These are phyloP conservation scores for Sebastes schlegelii DNA, from an alignment of 2,113 vertebrate genomes.

Conservation along the genomic window DNA sequence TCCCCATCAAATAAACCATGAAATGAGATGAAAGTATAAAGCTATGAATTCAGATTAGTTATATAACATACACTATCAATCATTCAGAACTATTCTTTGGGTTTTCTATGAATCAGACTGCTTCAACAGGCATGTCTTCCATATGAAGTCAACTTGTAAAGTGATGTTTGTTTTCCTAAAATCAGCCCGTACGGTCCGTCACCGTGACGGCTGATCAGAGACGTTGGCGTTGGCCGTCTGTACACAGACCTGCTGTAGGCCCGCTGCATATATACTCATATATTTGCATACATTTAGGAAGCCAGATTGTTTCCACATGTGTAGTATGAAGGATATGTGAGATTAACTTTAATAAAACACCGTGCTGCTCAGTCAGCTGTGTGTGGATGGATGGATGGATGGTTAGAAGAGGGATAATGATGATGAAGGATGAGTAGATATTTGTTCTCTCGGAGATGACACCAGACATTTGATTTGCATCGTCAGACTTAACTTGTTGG, in stretches of 20 bases:
- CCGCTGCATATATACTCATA: conserved; percentile 18
- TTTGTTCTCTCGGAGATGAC: too few species aligned
- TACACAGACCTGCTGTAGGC: conserved; percentile 4
- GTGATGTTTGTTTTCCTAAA: background rate
- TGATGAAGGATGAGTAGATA: background rate
- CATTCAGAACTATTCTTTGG: background rate
- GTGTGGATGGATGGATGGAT: background rate
- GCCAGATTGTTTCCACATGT: conserved; percentile 39
- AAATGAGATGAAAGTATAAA: too few species aligned
- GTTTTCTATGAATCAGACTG: background rate
- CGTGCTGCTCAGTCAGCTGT: background rate
- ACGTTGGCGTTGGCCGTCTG: conserved; percentile 20
- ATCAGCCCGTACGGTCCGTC: background rate
- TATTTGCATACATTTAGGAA: conserved; percentile 30
- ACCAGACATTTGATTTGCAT: too few species aligned
- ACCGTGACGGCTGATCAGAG: conserved; percentile 20
- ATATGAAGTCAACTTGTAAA: background rate
- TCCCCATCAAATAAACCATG: too few species aligned
- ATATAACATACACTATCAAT: background rate
- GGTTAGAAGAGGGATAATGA: background rate
- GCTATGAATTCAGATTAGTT: background rate
- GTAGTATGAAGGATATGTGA: background rate
- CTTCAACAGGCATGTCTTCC: background rate
- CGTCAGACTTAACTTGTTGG: too few species aligned
- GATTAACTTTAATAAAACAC: conserved; percentile 23